Evolutionary conservation across 2,113 vertebrate genomes (phyloP), one percentile per base, ranked within the genome.

Genomic region (Onychorhynchus coronatus): DNA sequence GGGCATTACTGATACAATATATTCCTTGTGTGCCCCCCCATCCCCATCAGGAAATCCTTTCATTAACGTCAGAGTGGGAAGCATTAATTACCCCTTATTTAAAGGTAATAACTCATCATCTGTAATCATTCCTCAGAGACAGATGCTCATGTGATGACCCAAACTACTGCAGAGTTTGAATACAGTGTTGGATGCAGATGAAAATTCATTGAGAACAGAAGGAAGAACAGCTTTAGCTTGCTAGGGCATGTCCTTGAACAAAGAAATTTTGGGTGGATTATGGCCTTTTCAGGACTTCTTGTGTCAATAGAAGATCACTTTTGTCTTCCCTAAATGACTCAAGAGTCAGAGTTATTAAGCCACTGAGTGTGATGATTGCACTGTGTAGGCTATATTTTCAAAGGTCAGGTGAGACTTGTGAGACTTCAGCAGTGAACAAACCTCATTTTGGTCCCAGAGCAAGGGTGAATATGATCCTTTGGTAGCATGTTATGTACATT

Each of bases 31-130:
- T 44, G 62, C 44, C 89, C 59, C 78, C 47, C 41, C 41, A n/a
- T 85, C 68, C 50, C 39, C 61, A 30, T 63, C 46, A 89, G 84
- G 94, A 94, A 97, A 96, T 82, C 55, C 86, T 68, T 97, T 89
- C 55, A 59, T 86, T 89, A 91, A 93, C 94, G 20, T 53, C 61
- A 30, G 65, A 96, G 91, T 44, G 72, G 62, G 56, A 93, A 89
- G 50, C 78, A 84, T 95, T 94, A 97, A 96, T 96, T 91, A 95
- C 85, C 55, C 71, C 37, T 89, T 91, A 74, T 72, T 91, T 91
- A 93, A 93, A 84, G 86, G 89, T 92, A 95, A 89, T 95, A 97
- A 96, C 86, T 96, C 92, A 95, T 93, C 82, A 74, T 82, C 81
- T 63, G 68, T 82, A 94, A 80, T 71, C 77, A 93, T 72, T 91